A percentile compares a stretch with the other conserved stretches of the same genome.
Evolutionary conservation across 2,797 vertebrate genomes (phyloP).

Genomic region (Amblyopsis hoosieri): DNA sequence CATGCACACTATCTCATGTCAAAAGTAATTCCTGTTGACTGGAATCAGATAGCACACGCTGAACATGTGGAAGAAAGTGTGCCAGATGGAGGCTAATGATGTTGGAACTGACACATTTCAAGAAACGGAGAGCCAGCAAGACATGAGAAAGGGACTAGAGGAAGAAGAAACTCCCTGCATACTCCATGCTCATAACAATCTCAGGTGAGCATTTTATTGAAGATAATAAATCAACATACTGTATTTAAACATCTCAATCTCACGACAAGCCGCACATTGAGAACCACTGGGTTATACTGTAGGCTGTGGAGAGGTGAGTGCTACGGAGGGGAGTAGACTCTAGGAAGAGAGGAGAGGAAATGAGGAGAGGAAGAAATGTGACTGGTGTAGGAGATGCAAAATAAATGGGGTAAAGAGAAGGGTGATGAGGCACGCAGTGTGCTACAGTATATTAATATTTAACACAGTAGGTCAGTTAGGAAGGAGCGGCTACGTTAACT

Average conservation of each 20-base stretch:
- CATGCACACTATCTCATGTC: slow-evolving; percentile 40
- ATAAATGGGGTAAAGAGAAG: slow-evolving; percentile 33
- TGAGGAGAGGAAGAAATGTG: no score
- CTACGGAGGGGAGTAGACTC: no score
- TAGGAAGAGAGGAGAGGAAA: no score
- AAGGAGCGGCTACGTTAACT: slow-evolving; percentile 60
- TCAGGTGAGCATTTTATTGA: neutral
- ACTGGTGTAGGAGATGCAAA: slow-evolving; percentile 39
- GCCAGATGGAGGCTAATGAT: slow-evolving; percentile 50
- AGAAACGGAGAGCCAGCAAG: slow-evolving; percentile 24
- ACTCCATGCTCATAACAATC: neutral
- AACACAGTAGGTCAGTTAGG: slow-evolving; percentile 62
- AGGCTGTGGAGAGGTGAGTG: no score
- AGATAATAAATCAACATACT: neutral
- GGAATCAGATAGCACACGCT: slow-evolving; percentile 53
- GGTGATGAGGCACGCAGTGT: slow-evolving; percentile 58
- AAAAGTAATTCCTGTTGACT: slow-evolving; percentile 61
- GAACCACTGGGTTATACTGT: no score
- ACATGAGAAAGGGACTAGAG: neutral
- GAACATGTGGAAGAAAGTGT: slow-evolving; percentile 28
- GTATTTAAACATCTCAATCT: neutral
- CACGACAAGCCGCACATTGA: neutral
- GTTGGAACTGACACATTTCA: slow-evolving; percentile 45
- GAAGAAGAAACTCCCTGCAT: slow-evolving; percentile 6
- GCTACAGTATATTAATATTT: slow-evolving; percentile 55